Evolutionary conservation across 2,113 vertebrate species (phyloP).

Genomic region (Onychostoma macrolepis): DNA sequence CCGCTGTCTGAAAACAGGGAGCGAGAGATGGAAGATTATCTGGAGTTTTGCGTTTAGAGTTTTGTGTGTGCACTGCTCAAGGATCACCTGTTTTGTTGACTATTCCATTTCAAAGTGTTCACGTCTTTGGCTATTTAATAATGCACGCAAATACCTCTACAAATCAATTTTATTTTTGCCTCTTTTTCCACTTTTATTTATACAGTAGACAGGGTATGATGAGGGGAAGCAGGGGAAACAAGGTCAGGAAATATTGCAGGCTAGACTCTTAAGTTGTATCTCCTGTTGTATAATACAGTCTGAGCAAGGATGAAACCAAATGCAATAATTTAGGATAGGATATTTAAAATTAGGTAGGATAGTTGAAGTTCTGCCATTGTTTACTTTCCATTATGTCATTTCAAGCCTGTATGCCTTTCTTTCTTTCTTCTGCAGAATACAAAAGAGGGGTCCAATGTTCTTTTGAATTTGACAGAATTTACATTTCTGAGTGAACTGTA

Average conservation of each 20-base stretch:
- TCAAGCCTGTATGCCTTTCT: neutral
- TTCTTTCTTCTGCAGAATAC: neutral
- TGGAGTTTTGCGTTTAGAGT: slow-evolving; percentile 36
- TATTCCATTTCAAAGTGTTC: neutral
- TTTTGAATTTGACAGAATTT: neutral
- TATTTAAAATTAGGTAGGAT: neutral
- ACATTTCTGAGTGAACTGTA: too few species aligned
- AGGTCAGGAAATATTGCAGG: neutral
- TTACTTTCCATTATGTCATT: neutral
- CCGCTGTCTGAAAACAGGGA: slow-evolving; percentile 64
- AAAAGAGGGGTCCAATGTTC: neutral
- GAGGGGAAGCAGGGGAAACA: neutral
- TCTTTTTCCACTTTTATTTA: neutral
- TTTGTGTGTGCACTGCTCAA: neutral
- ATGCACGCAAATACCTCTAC: neutral
- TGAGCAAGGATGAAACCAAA: neutral
- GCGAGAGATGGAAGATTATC: slow-evolving; percentile 63
- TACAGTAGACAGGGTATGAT: neutral
- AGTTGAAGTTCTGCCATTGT: neutral
- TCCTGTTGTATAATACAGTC: too few species aligned
- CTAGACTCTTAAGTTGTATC: too few species aligned
- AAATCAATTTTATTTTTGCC: neutral
- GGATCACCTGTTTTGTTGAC: slow-evolving; percentile 1
- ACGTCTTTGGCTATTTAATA: neutral
- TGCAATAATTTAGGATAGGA: neutral